phyloP scores from a whole-genome alignment of 2,797 vertebrate species.

The Apodemus agrarius region DNA sequence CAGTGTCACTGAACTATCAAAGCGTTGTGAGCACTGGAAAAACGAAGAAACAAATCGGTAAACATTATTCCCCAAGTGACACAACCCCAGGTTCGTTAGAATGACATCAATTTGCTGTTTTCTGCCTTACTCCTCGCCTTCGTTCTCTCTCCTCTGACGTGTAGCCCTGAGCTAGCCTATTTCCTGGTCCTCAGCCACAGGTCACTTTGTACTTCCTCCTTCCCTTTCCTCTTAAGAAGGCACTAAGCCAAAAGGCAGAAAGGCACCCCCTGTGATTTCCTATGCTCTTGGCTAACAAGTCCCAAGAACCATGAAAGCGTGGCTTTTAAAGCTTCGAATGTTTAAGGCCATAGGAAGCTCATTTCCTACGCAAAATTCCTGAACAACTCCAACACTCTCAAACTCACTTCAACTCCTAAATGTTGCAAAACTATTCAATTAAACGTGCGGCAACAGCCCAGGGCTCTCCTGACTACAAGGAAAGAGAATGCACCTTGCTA shows the following conservation, averaged over 20 bases:
- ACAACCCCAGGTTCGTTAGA: conserved; percentile 23
- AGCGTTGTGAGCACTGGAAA: background rate
- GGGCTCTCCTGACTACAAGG: background rate
- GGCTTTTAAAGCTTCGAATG: conserved; percentile 37
- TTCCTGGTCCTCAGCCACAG: background rate
- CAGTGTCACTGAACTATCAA: background rate
- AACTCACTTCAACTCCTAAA: background rate
- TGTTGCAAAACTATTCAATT: conserved; percentile 5
- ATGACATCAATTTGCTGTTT: conserved; percentile 5
- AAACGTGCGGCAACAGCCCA: background rate
- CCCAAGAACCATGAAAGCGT: background rate
- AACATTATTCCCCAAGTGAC: conserved; percentile 42
- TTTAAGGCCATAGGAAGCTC: background rate
- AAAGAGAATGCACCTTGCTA: background rate
- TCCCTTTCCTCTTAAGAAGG: background rate
- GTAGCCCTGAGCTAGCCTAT: background rate
- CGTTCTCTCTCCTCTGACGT: background rate
- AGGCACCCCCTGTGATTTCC: conserved; percentile 2
- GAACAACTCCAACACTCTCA: background rate
- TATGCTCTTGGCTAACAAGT: conserved; percentile 25
- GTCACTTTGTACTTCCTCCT: background rate
- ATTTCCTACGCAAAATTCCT: conserved; percentile 25
- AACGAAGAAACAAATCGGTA: background rate
- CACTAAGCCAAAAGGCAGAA: background rate
- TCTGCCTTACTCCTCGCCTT: background rate